These are phyloP conservation scores for Dioctria rufipes DNA, from an alignment of 2,888 invertebrate species.

Conservation along the genomic window DNA sequence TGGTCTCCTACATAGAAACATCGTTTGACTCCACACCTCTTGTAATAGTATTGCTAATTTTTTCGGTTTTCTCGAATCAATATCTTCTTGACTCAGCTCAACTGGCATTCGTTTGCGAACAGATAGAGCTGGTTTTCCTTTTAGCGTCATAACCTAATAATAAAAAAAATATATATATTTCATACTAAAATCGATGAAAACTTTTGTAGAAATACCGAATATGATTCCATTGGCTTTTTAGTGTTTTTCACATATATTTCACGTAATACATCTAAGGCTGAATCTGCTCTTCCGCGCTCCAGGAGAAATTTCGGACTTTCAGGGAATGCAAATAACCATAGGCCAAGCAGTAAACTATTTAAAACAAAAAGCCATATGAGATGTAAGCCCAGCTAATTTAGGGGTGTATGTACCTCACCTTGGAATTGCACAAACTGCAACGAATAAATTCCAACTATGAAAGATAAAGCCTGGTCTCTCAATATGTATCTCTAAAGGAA, in stretches of 20 bases:
- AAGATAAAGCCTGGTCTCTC: slow-evolving; percentile 77
- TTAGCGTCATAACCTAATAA: slow-evolving; percentile 78
- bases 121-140: slow-evolving; percentile 72
- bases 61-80: slow-evolving; percentile 81
- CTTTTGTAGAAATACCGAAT: slow-evolving; percentile 74
- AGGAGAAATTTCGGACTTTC: slow-evolving; percentile 88
- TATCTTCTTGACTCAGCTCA: slow-evolving; percentile 65
- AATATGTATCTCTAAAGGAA: slow-evolving; percentile 79
- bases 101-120: not conserved
- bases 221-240: slow-evolving; percentile 79
- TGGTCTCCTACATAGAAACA: slow-evolving; percentile 81
- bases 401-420: slow-evolving; percentile 68
- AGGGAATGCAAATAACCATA: slow-evolving; percentile 83
- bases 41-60: slow-evolving; percentile 79
- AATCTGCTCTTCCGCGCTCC: slow-evolving; percentile 85
- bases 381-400: slow-evolving; percentile 4
- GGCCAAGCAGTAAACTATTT: slow-evolving; percentile 64
- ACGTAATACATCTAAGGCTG: slow-evolving; percentile 79
- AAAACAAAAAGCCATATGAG: slow-evolving; percentile 1
- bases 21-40: slow-evolving; percentile 84
- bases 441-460: slow-evolving; percentile 87
- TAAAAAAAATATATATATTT: not conserved
- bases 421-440: slow-evolving; percentile 81
- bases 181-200: not conserved
- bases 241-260: slow-evolving; percentile 82